Base-by-base conservation (phyloP, 2,888 invertebrate genomes). In the Aradus depressus region DNA sequence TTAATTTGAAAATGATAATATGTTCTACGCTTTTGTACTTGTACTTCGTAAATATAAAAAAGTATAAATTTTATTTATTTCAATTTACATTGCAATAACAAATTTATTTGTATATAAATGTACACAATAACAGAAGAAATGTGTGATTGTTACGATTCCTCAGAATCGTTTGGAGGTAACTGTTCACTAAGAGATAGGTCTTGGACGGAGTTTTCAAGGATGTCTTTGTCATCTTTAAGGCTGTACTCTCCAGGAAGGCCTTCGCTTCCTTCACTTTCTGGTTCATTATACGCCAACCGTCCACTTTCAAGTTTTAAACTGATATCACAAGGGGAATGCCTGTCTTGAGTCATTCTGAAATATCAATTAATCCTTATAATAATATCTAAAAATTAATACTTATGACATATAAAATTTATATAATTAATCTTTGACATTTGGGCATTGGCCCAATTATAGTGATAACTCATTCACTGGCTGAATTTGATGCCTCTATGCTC, bases 151-250 rank as follows among this genome's bases (percentile, higher is more conserved):
- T 51, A 51, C 28, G 51, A 51, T 38, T 51, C 51, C 18, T 25
- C 44, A 19, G 44, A 18, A 44, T 51, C 51, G 25, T 37, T 51
- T 44, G 44, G 43, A 18, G 35, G 25, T 23, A 39, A 51, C 16
- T 51, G 44, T 37, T 43, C 51, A 38, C 35, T 51, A 21, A 51
- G 44, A 21, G 51, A 51, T 44, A 51, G 38, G 44, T 51, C 51
- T 31, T 51, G 51, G 4, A 51, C 43, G 19, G 44, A 42, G 43
- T 51, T 51, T 44, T 51, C 51, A 31, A 49, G 31, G 14, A 49
- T 39, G 26, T 41, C 49, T 41, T 49, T 39, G 6, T 39, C 39
- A 14, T 49, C 31, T 28, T 49, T 49, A 5, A 49, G 16, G 22
- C 35, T 22, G 18, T 49, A 39, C 14, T 41, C 49, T 14, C 14